Evolutionary conservation across 1,140 invertebrate genomes (phyloP).

Genomic region (Drosophila nannoptera): DNA sequence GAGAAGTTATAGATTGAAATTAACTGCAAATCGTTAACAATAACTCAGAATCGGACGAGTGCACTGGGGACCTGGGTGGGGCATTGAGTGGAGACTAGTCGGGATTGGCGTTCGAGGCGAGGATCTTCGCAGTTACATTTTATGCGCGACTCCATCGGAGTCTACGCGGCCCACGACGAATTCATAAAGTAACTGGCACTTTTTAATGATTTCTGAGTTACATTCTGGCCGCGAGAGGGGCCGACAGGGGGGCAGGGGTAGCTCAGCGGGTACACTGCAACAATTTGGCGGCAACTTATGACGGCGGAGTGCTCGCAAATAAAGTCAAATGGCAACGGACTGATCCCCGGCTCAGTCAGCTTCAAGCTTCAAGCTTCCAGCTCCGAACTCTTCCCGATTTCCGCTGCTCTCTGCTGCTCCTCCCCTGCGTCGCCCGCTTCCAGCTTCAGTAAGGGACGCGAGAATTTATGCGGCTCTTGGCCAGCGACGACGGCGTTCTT

Average conservation of each 20-base stretch:
- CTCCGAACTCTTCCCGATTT: not conserved
- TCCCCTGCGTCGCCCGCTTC: slow-evolving; percentile 3
- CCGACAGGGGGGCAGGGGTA: not conserved
- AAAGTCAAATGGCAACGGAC: slow-evolving; percentile 60
- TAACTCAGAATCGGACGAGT: slow-evolving; percentile 46
- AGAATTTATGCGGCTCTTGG: slow-evolving; percentile 71
- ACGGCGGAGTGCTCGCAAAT: slow-evolving; percentile 66
- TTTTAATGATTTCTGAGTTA: slow-evolving; percentile 77
- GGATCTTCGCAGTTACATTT: slow-evolving; percentile 51
- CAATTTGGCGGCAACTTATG: slow-evolving; percentile 78
- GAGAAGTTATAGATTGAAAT: slow-evolving; percentile 55
- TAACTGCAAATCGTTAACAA: slow-evolving; percentile 75
- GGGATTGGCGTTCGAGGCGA: slow-evolving; percentile 57
- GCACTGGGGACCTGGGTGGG: slow-evolving; percentile 4
- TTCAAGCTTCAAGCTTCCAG: slow-evolving; percentile 12
- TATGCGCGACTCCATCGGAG: slow-evolving; percentile 30
- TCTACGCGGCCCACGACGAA: slow-evolving; percentile 64
- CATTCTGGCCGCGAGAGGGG: slow-evolving; percentile 44
- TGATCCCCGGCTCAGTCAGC: slow-evolving; percentile 35
- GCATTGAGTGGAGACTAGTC: slow-evolving; percentile 24
- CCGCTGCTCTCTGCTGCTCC: too few species aligned
- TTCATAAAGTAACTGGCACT: slow-evolving; percentile 76
- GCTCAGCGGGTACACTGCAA: slow-evolving; percentile 74
- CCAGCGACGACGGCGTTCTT: slow-evolving; percentile 27
- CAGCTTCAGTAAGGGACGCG: slow-evolving; percentile 44